Conservation (phyloP, 2,797 vertebrate species). For the Enteromius paludinosus region DNA sequence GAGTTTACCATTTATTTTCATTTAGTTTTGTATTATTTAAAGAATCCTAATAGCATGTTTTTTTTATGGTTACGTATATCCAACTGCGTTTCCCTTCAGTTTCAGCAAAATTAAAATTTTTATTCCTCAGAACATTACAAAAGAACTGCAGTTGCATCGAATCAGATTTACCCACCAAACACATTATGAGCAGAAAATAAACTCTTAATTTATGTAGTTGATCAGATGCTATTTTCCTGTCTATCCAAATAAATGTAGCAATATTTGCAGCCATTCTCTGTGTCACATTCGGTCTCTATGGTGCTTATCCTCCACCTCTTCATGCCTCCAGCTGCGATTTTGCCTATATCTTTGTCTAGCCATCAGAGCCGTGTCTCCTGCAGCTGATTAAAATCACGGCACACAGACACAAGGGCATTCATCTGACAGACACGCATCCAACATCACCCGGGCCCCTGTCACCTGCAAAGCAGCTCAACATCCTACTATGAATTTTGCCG, state of each 20-base stretch:
- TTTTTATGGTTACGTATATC: neutral
- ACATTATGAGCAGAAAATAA: neutral
- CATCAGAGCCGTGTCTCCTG: neutral
- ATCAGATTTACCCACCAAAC: neutral
- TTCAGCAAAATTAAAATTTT: neutral
- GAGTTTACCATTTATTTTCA: neutral
- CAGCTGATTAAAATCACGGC: constrained; percentile 22
- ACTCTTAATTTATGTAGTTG: too few species aligned
- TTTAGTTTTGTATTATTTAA: neutral
- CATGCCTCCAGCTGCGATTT: neutral
- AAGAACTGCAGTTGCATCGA: neutral
- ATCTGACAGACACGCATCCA: constrained; percentile 3
- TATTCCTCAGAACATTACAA: neutral
- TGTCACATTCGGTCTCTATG: neutral
- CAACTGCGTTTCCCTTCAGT: neutral
- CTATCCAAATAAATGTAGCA: neutral
- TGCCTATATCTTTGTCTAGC: constrained; percentile 22
- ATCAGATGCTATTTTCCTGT: neutral
- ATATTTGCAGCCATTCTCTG: neutral
- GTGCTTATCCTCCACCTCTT: neutral
- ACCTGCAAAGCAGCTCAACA: constrained; percentile 24
- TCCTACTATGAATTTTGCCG: neutral
- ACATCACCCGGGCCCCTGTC: neutral
- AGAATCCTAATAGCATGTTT: too few species aligned
- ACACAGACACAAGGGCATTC: constrained; percentile 28